Conservation (phyloP, 2,797 vertebrate species). For the Scolopax bukidnonensis region DNA sequence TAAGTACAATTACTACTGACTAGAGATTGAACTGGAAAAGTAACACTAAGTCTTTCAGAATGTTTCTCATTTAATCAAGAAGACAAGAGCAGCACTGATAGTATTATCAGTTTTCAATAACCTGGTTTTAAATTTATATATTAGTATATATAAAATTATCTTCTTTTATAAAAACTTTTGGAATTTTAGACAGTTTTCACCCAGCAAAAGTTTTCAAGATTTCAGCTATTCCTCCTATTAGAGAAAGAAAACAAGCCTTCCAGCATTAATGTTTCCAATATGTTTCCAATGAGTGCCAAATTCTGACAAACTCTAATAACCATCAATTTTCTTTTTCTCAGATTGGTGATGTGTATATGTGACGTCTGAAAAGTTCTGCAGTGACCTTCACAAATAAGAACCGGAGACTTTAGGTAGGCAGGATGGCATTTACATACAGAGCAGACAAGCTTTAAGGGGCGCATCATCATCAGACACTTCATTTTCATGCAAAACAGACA, state of each 20-base stretch:
- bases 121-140: background rate
- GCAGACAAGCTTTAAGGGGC: background rate
- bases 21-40: background rate
- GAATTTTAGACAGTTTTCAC: background rate
- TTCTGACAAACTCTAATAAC: background rate
- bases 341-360: background rate
- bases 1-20: background rate
- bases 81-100: background rate
- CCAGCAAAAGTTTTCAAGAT: background rate
- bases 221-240: background rate
- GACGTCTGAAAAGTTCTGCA: background rate
- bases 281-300: background rate
- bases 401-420: background rate
- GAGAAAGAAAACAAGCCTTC: background rate
- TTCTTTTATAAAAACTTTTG: background rate
- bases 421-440: background rate
- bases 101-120: background rate
- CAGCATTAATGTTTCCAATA: background rate
- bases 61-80: background rate
- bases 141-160: background rate
- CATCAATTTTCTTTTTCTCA: background rate
- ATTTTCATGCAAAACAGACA: background rate
- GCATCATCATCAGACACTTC: background rate
- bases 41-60: background rate
- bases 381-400: background rate